Base-by-base conservation (phyloP, 2,797 vertebrate species). In the Dermochelys coriacea region DNA sequence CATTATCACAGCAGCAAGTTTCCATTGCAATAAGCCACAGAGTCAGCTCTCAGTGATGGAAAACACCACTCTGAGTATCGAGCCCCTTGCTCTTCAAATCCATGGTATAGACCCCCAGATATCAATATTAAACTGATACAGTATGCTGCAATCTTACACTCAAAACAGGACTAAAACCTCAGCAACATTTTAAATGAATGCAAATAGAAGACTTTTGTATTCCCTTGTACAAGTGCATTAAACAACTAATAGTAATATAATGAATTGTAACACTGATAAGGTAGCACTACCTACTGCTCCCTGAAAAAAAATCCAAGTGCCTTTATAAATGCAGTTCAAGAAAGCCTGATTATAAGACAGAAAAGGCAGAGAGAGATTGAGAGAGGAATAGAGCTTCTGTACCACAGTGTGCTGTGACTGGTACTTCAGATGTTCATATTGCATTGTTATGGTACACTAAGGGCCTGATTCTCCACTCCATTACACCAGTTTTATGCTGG, bases 1-100 rank as follows among this genome's bases (percentile, higher is more conserved):
- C 34, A 37, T 96, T 95, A 97, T 94, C 97, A 94, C 92, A 92
- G 85, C 91, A 96, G 96, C 95, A 95, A 96, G 96, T 97, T 97
- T 97, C 96, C 85, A 94, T 88, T 96, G 89, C 91, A 96, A 93
- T 94, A 94, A 91, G 87, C 94, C 90, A 94, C 79, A 95, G 88
- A 92, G 86, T 85, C 93, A 90, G 90, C 91, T 95, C 90, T 87
- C 93, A 94, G 80, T 88, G 82, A 12, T 68, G 29, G 86, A 90
- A 82, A 91, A 90, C 64, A 87, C 89, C 91, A 90, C 80, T 89
- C 87, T 94, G 88, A 96, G 90, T 94, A 95, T 1, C 88, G 74
- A 94, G 93, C 83, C 93, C 93, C 90, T 29, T 94, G 89, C 91
- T 88, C 82, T 95, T 83, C 80, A 95, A 85, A 94, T 57, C 80